Percentiles rank a stretch among this genome's conserved stretches.
These are phyloP conservation scores for Brachypteracias leptosomus DNA, from an alignment of 2,113 vertebrate genomes.

Conservation along the genomic window DNA sequence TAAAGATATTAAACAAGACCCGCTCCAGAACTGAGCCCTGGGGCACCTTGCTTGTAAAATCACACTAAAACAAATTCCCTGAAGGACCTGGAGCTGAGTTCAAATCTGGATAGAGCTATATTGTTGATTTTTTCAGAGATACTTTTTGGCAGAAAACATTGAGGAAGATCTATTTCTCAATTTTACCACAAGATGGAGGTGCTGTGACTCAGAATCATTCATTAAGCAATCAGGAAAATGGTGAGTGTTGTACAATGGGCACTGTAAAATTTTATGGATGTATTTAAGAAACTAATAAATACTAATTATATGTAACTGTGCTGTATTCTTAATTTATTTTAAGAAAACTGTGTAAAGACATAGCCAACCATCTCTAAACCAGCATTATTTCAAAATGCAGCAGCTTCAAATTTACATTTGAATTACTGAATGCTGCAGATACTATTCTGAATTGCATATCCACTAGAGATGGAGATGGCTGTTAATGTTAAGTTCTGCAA, in stretches of 20 bases:
- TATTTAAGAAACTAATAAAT: neutral
- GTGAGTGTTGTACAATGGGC: neutral
- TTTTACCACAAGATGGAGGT: conserved; percentile 60
- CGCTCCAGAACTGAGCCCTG: no score
- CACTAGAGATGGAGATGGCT: neutral
- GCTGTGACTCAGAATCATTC: conserved; percentile 40
- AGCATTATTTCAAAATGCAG: neutral
- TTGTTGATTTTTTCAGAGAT: neutral
- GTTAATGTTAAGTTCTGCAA: neutral
- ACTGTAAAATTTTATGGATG: neutral
- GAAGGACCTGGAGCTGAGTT: neutral
- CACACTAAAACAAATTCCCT: neutral
- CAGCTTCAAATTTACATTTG: neutral
- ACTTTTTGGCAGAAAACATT: neutral
- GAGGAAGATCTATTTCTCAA: conserved; percentile 5
- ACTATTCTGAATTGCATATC: neutral
- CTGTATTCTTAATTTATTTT: neutral
- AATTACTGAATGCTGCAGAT: neutral
- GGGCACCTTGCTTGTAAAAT: no score
- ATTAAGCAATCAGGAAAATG: neutral
- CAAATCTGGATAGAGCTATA: neutral
- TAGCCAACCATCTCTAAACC: neutral
- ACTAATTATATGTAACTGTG: neutral
- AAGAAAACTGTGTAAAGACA: neutral
- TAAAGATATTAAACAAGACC: no score